These are phyloP conservation scores for Acheta domesticus DNA, from an alignment of 2,888 invertebrate species.

Conservation along the genomic window DNA sequence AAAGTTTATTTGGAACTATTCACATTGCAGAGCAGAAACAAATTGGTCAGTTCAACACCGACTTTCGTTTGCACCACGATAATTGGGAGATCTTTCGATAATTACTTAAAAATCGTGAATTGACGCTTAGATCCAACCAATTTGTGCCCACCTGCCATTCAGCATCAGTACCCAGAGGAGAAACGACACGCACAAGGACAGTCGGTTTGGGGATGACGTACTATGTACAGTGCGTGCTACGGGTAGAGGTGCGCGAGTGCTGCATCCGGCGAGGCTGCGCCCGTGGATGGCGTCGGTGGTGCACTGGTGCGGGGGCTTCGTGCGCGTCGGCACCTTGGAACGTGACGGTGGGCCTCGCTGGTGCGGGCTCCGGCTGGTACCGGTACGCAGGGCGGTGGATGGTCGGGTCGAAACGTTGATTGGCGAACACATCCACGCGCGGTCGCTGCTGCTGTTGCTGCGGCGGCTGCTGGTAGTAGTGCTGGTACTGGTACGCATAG, in stretches of 20 bases:
- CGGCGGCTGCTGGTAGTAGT: slow-evolving; percentile 32
- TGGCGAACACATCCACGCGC: slow-evolving; percentile 54
- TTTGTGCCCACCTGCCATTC: no score
- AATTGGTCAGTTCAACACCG: no score
- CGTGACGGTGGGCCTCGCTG: slow-evolving; percentile 63
- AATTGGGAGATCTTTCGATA: no score
- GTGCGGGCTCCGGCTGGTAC: slow-evolving; percentile 64
- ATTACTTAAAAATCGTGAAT: no score
- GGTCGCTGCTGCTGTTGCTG: slow-evolving; percentile 32
- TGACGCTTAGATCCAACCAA: no score
- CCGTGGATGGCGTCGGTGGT: slow-evolving; percentile 20
- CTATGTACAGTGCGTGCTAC: neutral
- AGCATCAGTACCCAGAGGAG: no score
- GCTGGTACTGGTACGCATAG: slow-evolving; percentile 24
- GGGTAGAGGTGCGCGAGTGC: neutral
- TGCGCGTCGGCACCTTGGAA: slow-evolving; percentile 60
- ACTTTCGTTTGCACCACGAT: no score
- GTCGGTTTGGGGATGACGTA: neutral
- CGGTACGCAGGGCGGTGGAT: slow-evolving; percentile 72
- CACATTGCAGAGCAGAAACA: no score
- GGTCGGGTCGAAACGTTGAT: slow-evolving; percentile 70
- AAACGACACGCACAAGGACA: no score
- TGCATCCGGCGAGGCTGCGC: neutral
- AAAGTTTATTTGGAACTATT: no score
- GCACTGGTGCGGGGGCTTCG: neutral